Evolutionary conservation across 2,888 invertebrate genomes (phyloP).

Genomic region (Neoascia interrupta): DNA sequence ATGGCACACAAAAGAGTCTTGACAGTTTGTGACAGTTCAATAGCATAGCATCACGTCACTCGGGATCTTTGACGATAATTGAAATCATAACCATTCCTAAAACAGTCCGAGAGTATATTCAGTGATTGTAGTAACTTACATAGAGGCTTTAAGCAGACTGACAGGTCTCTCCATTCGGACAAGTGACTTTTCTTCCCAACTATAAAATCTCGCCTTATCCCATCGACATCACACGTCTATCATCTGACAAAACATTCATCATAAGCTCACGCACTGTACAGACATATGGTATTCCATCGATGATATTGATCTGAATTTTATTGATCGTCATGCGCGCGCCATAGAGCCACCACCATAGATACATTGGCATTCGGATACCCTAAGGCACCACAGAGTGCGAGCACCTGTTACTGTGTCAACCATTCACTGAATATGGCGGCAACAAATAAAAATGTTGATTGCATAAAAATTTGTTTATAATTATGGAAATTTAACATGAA

Average conservation of each 20-base stretch:
- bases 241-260: slow-evolving; percentile 53
- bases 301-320: slow-evolving; percentile 70
- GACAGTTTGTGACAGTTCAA: too few relatives aligned
- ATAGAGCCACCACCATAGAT: neutral
- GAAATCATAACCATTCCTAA: slow-evolving; percentile 42
- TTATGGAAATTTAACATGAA: slow-evolving; percentile 76
- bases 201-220: neutral
- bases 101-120: slow-evolving; percentile 46
- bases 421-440: slow-evolving; percentile 58
- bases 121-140: slow-evolving; percentile 34
- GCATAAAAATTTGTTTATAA: slow-evolving; percentile 77
- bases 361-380: slow-evolving; percentile 33
- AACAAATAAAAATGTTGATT: slow-evolving; percentile 68
- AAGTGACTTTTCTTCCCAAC: slow-evolving; percentile 6
- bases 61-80: too few relatives aligned
- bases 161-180: slow-evolving; percentile 29
- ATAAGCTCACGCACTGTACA: slow-evolving; percentile 53
- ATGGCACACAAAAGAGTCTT: too few relatives aligned
- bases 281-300: slow-evolving; percentile 55
- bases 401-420: slow-evolving; percentile 54
- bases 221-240: slow-evolving; percentile 34
- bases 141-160: slow-evolving; percentile 41
- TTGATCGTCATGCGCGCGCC: slow-evolving; percentile 42
- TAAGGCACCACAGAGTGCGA: slow-evolving; percentile 13
- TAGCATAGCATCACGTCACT: too few relatives aligned